Evolutionary conservation across 2,113 vertebrate genomes (phyloP).

Genomic region (Acanthochromis polyacanthus): DNA sequence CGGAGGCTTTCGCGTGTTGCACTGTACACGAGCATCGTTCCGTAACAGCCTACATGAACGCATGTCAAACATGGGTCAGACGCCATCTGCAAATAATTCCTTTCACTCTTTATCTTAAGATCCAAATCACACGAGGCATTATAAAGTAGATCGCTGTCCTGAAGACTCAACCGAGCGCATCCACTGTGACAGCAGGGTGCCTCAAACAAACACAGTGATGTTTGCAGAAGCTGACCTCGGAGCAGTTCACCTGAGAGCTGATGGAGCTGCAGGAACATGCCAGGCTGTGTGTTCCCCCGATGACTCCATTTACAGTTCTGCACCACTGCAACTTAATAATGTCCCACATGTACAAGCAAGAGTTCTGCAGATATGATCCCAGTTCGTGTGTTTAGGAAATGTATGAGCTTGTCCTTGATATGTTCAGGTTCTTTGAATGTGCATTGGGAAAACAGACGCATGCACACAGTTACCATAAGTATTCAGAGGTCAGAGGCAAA

Average conservation of each 20-base stretch:
- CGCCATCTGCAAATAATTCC: neutral
- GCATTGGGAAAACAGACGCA: neutral
- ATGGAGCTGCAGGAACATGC: neutral
- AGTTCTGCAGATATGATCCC: neutral
- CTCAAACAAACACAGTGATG: conserved; percentile 15
- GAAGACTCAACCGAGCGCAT: neutral
- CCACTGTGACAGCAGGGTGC: neutral
- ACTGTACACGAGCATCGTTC: neutral
- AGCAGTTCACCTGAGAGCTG: neutral
- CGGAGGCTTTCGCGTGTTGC: neutral
- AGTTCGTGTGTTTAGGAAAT: neutral
- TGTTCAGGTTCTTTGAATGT: neutral
- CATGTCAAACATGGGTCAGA: conserved; percentile 9
- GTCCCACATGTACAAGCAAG: neutral
- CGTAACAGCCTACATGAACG: neutral
- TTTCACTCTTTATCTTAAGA: neutral
- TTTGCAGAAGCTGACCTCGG: neutral
- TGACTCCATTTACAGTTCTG: conserved; percentile 29
- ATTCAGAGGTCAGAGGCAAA: neutral
- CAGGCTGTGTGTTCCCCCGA: conserved; percentile 8
- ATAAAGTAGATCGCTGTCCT: neutral
- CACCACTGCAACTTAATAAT: conserved; percentile 20
- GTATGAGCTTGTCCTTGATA: neutral
- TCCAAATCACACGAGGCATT: neutral
- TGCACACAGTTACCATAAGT: neutral